Conservation (phyloP, 2,888 invertebrate genomes). For the Epinotia nisella region DNA sequence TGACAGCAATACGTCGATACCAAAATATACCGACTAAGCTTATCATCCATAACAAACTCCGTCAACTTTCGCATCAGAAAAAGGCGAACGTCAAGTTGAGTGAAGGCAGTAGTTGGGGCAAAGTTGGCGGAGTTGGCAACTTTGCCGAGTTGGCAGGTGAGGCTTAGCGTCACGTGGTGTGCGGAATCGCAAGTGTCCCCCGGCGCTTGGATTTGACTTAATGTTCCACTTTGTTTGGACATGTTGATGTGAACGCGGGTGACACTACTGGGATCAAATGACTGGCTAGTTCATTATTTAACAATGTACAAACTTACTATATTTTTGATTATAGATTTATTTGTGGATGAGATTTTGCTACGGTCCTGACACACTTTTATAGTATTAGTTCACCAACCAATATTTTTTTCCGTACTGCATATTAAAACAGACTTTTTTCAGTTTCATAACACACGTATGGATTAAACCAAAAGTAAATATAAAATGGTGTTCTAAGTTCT, state of each 20-base stretch:
- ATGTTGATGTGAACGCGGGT: conserved; percentile 15
- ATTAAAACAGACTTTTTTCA: no score
- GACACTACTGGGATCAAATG: conserved; percentile 15
- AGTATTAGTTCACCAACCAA: no score
- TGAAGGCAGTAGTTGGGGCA: conserved; percentile 24
- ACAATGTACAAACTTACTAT: no score
- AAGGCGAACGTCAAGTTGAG: conserved; percentile 35
- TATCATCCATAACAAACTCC: conserved; percentile 34
- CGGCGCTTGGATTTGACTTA: conserved; percentile 39
- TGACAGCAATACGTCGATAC: not conserved
- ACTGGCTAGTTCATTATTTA: not conserved
- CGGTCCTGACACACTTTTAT: no score
- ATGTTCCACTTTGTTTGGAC: conserved; percentile 37
- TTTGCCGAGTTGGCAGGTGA: conserved; percentile 35
- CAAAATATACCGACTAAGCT: conserved; percentile 30
- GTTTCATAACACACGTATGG: no score
- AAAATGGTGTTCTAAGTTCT: no score
- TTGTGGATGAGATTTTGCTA: no score
- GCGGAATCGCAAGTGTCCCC: conserved; percentile 34
- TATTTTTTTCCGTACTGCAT: no score
- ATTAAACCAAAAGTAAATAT: no score
- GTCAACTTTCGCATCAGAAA: conserved; percentile 37
- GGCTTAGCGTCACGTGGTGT: conserved; percentile 40
- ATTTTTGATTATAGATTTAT: no score
- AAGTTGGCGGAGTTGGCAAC: conserved; percentile 34